Conservation (phyloP, 2,797 vertebrate genomes). For the Propithecus deckenii region DNA sequence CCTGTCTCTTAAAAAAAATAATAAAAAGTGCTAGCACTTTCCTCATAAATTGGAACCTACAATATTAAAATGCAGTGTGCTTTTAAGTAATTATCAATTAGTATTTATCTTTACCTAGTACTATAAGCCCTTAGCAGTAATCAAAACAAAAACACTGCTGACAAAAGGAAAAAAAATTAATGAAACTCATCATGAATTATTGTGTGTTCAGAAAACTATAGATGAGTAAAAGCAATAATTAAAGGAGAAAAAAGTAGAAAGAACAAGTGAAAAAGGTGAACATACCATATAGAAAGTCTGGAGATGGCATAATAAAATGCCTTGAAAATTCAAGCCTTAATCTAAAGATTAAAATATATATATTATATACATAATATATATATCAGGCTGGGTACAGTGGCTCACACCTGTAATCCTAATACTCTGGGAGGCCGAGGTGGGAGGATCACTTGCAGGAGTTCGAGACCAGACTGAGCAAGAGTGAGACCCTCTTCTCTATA, state of each 20-base stretch:
- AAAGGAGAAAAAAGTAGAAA: background rate
- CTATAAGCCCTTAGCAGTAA: background rate
- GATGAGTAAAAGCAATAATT: background rate
- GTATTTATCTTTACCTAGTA: constrained; percentile 2
- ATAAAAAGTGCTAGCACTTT: background rate
- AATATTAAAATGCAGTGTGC: background rate
- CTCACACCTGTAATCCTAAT: background rate
- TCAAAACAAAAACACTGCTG: background rate
- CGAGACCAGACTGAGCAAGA: background rate
- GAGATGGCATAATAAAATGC: too few species aligned
- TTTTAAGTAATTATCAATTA: background rate
- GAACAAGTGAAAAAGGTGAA: background rate
- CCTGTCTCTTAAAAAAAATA: too few species aligned
- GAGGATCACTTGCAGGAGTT: background rate
- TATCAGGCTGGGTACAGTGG: background rate
- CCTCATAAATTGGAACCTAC: background rate
- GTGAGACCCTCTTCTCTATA: too few species aligned
- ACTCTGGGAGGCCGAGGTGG: background rate
- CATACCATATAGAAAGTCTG: too few species aligned
- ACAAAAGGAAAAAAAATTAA: background rate
- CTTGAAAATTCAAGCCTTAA: background rate
- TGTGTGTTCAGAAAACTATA: background rate
- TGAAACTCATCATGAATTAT: background rate
- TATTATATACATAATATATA: too few species aligned
- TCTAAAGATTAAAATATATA: background rate